phyloP scores from a whole-genome alignment of 2,113 vertebrate species.

The human (Homo sapiens) region DNA sequence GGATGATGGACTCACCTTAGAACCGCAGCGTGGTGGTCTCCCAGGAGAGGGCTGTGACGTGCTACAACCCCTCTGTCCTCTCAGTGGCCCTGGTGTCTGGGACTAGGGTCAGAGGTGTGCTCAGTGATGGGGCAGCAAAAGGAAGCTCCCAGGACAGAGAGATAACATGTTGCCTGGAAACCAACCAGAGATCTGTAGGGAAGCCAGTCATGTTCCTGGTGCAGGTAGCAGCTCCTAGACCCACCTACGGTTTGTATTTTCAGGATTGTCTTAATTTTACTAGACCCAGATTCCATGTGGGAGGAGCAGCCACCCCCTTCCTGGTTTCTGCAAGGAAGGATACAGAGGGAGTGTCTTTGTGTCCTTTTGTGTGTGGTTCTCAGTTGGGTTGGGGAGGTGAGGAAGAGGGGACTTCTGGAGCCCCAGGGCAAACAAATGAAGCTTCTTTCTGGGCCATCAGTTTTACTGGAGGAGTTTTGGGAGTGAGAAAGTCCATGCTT shows the following conservation, averaged over 20 bases:
- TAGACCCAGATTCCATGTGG: background rate
- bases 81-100: background rate
- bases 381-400: background rate
- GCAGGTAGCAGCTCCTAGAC: background rate
- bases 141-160: background rate
- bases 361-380: background rate
- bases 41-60: background rate
- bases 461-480: background rate
- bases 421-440: background rate
- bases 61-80: background rate
- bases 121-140: background rate
- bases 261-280: background rate
- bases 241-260: background rate
- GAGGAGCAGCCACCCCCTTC: background rate
- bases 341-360: fast-evolving
- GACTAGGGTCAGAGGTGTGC: background rate
- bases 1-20: fast-evolving
- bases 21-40: fast-evolving
- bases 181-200: too few species aligned
- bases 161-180: background rate
- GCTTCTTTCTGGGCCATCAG: background rate
- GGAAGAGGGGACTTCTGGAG: background rate
- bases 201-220: fast-evolving
- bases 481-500: background rate
- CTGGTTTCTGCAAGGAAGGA: background rate